Conservation (phyloP, 2,797 vertebrate species). For the Myotis planiceps region DNA sequence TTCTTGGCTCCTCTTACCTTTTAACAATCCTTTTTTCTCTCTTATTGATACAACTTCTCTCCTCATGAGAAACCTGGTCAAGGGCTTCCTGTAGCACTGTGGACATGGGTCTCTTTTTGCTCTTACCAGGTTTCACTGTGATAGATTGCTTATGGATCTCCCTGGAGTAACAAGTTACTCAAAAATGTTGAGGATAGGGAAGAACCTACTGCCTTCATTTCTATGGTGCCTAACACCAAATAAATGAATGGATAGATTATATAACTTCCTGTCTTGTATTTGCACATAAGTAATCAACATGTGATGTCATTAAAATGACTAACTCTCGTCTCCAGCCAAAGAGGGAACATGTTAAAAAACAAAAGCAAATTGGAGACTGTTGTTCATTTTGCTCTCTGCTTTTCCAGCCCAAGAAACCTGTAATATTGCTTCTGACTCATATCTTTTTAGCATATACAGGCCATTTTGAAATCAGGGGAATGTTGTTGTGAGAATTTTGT, state of each 20-base stretch:
- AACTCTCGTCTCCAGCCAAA: background rate
- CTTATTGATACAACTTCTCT: background rate
- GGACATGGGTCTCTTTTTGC: background rate
- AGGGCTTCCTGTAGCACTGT: background rate
- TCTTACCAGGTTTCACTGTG: background rate
- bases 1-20: background rate
- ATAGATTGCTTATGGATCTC: background rate
- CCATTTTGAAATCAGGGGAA: background rate
- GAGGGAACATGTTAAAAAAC: background rate
- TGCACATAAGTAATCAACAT: background rate
- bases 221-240: background rate
- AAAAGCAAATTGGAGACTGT: background rate
- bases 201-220: background rate
- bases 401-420: background rate
- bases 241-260: background rate
- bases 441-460: background rate
- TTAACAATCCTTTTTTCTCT: background rate
- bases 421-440: background rate
- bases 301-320: background rate
- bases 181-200: background rate
- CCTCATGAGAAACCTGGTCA: background rate
- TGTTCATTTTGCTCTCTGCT: background rate
- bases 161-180: too few relatives aligned
- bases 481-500: background rate
- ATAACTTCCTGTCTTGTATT: background rate